Conservation (phyloP, 2,888 invertebrate genomes). For the Diplazon laetatorius region DNA sequence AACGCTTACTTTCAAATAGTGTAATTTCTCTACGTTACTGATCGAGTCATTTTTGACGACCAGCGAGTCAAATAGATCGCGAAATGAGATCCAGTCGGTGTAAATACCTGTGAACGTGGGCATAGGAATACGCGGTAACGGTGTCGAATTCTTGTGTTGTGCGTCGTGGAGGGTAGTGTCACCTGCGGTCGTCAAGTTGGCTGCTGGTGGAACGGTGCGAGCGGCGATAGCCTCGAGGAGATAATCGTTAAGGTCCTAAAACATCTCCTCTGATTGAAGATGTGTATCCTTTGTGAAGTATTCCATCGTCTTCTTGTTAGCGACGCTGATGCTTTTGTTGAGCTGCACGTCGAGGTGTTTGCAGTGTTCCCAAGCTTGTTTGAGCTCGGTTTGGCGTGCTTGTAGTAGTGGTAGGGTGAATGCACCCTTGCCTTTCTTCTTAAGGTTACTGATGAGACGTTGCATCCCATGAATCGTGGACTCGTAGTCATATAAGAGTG, state of each 20-base stretch:
- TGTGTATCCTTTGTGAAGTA: not conserved
- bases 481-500: not conserved
- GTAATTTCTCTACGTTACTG: too few species aligned
- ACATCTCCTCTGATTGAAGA: slow-evolving; percentile 13
- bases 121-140: slow-evolving; percentile 25
- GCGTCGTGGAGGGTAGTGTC: not conserved
- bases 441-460: slow-evolving; percentile 9
- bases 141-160: not conserved
- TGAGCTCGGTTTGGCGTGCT: slow-evolving; percentile 13
- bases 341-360: not conserved
- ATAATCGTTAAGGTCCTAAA: slow-evolving; percentile 17
- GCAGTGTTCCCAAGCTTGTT: slow-evolving; percentile 12
- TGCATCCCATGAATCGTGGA: not conserved
- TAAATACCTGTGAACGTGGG: slow-evolving; percentile 13
- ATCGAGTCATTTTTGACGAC: slow-evolving; percentile 20
- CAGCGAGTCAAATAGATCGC: slow-evolving; percentile 24
- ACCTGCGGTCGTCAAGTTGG: not conserved
- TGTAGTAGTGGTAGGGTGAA: slow-evolving; percentile 2
- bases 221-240: not conserved
- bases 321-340: not conserved
- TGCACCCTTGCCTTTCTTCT: slow-evolving; percentile 5
- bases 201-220: not conserved
- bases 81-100: slow-evolving; percentile 24
- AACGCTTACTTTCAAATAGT: not conserved
- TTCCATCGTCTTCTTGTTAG: not conserved